Percentiles rank a stretch among this genome's conserved stretches.
Evolutionary conservation across 1,140 invertebrate species (phyloP).

Genomic region (Pseudomyrmex gracilis): DNA sequence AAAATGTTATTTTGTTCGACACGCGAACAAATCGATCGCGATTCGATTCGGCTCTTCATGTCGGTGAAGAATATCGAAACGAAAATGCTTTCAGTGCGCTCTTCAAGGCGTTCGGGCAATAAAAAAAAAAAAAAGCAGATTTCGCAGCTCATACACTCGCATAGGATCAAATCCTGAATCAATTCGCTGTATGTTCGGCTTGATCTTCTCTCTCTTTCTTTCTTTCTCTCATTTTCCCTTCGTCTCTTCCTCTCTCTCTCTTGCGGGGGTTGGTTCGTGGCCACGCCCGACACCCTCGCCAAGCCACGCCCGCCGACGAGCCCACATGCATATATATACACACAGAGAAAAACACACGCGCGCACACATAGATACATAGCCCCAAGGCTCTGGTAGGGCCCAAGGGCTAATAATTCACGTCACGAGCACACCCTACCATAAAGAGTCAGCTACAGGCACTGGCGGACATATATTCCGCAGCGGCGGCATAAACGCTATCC

Average conservation of each 20-base stretch:
- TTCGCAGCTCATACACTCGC: slow-evolving; percentile 4
- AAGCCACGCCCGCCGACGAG: slow-evolving; percentile 67
- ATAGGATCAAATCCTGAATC: slow-evolving; percentile 76
- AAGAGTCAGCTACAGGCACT: slow-evolving; percentile 82
- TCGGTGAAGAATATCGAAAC: background rate
- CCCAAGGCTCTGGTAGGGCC: slow-evolving; percentile 64
- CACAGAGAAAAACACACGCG: background rate
- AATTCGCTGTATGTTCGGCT: slow-evolving; percentile 75
- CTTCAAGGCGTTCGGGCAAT: background rate
- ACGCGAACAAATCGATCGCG: background rate
- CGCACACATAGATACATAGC: background rate
- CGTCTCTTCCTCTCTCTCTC: slow-evolving; percentile 63
- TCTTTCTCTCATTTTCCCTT: background rate
- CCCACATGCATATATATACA: slow-evolving; percentile 13
- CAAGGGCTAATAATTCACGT: slow-evolving; percentile 85
- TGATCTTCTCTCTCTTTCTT: background rate
- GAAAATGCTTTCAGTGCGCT: background rate
- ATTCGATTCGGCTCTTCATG: background rate
- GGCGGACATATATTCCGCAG: slow-evolving; percentile 66
- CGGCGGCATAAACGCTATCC: slow-evolving; percentile 72
- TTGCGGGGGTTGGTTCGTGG: slow-evolving; percentile 67
- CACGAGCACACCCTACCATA: slow-evolving; percentile 83
- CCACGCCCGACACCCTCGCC: slow-evolving; percentile 78
- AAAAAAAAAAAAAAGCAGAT: slow-evolving; percentile 28
- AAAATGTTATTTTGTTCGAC: slow-evolving; percentile 1